Evolutionary conservation across 1,140 invertebrate genomes (phyloP), one percentile per base, ranked within the genome.

Genomic region (Plectrocnemia conspersa): DNA sequence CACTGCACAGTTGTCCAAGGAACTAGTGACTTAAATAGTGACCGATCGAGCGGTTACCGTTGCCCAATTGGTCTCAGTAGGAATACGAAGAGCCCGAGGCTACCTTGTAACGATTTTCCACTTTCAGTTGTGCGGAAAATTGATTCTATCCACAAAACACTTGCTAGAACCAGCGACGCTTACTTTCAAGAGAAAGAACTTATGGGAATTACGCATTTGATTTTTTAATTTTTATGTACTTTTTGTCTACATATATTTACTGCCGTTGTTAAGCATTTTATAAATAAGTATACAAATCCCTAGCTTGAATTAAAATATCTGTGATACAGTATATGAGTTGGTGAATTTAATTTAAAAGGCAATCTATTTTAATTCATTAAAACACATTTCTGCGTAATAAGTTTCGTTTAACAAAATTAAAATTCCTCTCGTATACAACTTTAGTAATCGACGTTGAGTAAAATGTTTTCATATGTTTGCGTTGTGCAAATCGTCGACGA

Each of bases 401-500:
- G 16, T 11, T 33, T 11, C 16, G 21, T 19, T 15, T 40, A 19
- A 3, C 13, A 7, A 10, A 42, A 52, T 52, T 40, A 5, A 40
- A 33, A 59, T 59, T 59, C 58, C 11, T 22, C 21, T 52, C 53
- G 45, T 48, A 56, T 6, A 21, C 33, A 13, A 29, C 44, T 59
- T 55, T 52, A 38, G 58, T 59, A 55, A 59, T 56, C 58, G 49
- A 23, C 48, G 41, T 52, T 59, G 58, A 29, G 32, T 47, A 35
- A 29, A 44, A 47, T 54, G 46, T 53, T 52, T 49, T 50, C 56
- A 35, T 53, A 40, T 46, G 15, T 29, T 10, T 27, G 32, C 41
- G 56, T 59, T 59, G 58, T 59, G 58, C 25, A 59, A 59, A 59
- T 59, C 35, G 48, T 22, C 9, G 23, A 52, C 36, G 27, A 21